These are phyloP conservation scores for Ceryle rudis DNA, from an alignment of 2,797 vertebrate species.

Conservation along the genomic window DNA sequence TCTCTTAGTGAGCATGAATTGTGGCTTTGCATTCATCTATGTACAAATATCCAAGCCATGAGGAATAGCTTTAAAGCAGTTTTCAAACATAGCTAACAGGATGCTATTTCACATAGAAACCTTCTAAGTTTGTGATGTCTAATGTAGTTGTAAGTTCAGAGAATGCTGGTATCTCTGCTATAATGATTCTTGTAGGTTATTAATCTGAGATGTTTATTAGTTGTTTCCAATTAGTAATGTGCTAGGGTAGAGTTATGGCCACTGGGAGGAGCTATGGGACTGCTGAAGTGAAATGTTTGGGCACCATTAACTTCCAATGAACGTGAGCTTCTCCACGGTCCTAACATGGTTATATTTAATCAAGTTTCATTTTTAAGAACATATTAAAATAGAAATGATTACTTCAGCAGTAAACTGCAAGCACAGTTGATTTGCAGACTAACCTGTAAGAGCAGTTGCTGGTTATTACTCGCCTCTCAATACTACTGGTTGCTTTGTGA, in stretches of 20 bases:
- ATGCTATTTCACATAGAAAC: background rate
- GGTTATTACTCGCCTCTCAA: background rate
- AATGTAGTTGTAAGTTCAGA: background rate
- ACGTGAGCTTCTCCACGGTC: background rate
- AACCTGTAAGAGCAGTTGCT: background rate
- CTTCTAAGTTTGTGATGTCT: fast-evolving
- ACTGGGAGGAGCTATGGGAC: slow-evolving; percentile 51
- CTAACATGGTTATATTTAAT: background rate
- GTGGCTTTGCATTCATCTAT: fast-evolving
- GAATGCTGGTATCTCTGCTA: background rate
- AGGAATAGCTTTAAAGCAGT: background rate
- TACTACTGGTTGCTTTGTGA: background rate
- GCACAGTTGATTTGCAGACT: background rate
- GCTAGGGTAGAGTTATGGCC: background rate
- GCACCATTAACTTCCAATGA: background rate
- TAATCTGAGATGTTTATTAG: background rate
- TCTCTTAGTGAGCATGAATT: fast-evolving
- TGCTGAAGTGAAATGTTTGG: background rate
- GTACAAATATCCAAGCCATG: fast-evolving
- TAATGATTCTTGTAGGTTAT: background rate
- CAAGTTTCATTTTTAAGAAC: background rate
- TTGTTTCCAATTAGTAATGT: background rate
- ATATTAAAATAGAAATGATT: background rate
- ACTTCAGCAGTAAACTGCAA: background rate
- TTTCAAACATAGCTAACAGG: background rate